Evolutionary conservation across 1,140 invertebrate species (phyloP).

Genomic region (Cataglyphis hispanica): DNA sequence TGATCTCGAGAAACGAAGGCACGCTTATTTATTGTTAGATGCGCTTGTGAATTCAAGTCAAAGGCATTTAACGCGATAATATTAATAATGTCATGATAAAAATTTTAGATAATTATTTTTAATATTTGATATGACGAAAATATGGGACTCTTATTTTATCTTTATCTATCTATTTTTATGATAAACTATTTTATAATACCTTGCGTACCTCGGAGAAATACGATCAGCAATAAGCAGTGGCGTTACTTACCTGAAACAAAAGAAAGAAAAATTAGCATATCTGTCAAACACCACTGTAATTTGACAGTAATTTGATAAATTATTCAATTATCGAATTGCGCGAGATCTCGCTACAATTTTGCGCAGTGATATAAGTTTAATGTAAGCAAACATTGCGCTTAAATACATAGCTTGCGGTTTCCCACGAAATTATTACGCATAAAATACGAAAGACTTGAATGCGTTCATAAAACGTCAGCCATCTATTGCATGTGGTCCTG

Average conservation of each 20-base stretch:
- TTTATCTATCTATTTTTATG: not conserved
- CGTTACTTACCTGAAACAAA: constrained; percentile 79
- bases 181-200: constrained; percentile 21
- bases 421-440: constrained; percentile 46
- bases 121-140: not conserved
- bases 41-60: not conserved
- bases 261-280: constrained; percentile 51
- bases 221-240: not conserved
- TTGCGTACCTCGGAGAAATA: constrained; percentile 20
- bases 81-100: not conserved
- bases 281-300: not conserved
- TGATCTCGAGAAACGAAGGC: constrained; percentile 68
- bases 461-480: constrained; percentile 42
- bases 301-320: not conserved
- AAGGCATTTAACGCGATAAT: not conserved
- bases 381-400: not conserved
- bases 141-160: not conserved
- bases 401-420: constrained; percentile 1
- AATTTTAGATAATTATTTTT: not conserved
- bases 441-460: constrained; percentile 46
- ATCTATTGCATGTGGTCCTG: constrained; percentile 35
- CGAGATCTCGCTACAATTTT: not conserved
- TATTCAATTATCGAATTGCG: not conserved
- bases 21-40: constrained; percentile 62
- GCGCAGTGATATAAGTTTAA: constrained; percentile 18